Evolutionary conservation across 2,888 invertebrate species (phyloP).

Genomic region (Thalpophila matura): DNA sequence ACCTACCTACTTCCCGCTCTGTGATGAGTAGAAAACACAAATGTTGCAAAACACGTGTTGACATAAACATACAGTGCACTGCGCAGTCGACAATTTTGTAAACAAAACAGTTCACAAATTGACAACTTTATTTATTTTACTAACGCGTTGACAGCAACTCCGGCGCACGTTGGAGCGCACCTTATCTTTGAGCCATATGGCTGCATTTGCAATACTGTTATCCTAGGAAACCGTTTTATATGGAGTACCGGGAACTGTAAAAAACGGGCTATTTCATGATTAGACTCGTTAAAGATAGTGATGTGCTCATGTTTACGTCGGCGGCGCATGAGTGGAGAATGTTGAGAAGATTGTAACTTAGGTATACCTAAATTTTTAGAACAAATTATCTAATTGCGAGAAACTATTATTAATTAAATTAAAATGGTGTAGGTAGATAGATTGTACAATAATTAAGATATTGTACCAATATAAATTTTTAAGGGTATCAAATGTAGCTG

Average conservation of each 20-base stretch:
- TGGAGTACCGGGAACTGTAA: constrained; percentile 72
- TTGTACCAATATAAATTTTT: too few relatives aligned
- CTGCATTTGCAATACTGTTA: constrained; percentile 71
- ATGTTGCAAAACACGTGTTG: constrained; percentile 16
- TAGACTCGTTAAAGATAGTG: constrained; percentile 53
- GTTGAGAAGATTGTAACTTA: too few relatives aligned
- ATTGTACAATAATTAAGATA: too few relatives aligned
- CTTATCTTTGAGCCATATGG: constrained; percentile 69
- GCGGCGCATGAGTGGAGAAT: constrained; percentile 18
- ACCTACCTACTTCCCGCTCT: constrained; percentile 4
- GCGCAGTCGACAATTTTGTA: constrained; percentile 31
- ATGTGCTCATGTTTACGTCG: constrained; percentile 44
- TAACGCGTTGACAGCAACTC: constrained; percentile 55
- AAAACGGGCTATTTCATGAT: constrained; percentile 66
- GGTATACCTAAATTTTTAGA: too few relatives aligned
- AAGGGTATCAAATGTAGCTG: too few relatives aligned
- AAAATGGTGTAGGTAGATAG: too few relatives aligned
- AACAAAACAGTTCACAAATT: constrained; percentile 56
- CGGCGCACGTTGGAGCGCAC: constrained; percentile 49
- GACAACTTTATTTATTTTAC: constrained; percentile 47
- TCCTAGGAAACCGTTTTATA: constrained; percentile 71
- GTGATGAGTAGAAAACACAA: not conserved
- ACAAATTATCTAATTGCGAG: too few relatives aligned
- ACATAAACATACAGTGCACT: constrained; percentile 26
- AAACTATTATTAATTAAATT: too few relatives aligned